Base-by-base conservation (phyloP, 2,797 vertebrate species). In the Coccyzus lansbergi region DNA sequence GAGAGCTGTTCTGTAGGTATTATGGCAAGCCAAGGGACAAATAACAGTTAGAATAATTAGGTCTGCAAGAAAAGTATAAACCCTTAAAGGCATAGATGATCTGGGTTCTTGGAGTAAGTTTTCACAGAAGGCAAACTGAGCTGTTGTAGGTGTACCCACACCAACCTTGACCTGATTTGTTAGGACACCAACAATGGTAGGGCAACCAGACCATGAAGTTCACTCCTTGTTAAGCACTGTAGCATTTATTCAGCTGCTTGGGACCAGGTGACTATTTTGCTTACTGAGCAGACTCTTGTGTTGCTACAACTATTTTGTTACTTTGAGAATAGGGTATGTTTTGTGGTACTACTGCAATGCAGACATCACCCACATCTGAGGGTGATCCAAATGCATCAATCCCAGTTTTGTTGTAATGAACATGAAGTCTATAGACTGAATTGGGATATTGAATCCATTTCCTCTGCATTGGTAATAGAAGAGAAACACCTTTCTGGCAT, bases 221-320 rank as follows among this genome's bases (percentile, higher is more conserved):
- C 53, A 6, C 6, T 28, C 56, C 60, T 70, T 0, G 0, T 33
- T 75, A 26, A 36, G 15, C 74, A 40, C 24, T 28, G 8, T 1
- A 16, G 33, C 56, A 7, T 49, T 56, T 79, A 6, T n/a, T 79
- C 15, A 14, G 14, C 48, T 65, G 3, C 18, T 33, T 64, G 25
- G 20, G 19, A 12, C 4, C 2, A 15, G 21, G 9, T 31, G 7
- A 15, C 16, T 33, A 6, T 72, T 46, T 34, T 51, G 9, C n/a
- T 68, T 78, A n/a, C 75, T 63, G 15, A 58, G 21, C 69, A 48
- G 21, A 29, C 14, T 19, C 7, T 38, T n/a, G 20, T 28, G 31
- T n/a, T 58, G 29, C 56, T 48, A 24, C 67, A 72, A 14, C 18
- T 60, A 5, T 7, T 78, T 77, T 62, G 19, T 33, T 81, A 9